phyloP scores from a whole-genome alignment of 2,797 vertebrate genomes.

The Spinibarbus caldwelli region DNA sequence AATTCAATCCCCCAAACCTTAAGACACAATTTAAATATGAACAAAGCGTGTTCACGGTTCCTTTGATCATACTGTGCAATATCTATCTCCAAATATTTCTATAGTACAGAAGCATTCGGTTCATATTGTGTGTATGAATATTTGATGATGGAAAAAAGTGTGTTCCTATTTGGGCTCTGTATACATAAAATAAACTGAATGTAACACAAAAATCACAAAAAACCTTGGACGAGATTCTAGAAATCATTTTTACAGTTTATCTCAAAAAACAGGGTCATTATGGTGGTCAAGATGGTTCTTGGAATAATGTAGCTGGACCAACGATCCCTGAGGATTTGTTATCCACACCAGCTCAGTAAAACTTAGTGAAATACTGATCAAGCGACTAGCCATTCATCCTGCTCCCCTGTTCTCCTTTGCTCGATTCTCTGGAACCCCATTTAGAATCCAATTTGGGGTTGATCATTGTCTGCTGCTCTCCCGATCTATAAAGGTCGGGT shows the following conservation, averaged over 20 bases:
- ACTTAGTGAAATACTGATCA: slow-evolving; percentile 34
- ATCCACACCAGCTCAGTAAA: not conserved
- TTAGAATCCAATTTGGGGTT: slow-evolving; percentile 57
- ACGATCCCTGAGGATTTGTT: too few species aligned
- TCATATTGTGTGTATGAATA: not conserved
- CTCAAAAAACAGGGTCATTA: not conserved
- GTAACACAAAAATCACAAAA: not conserved
- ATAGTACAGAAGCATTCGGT: not conserved
- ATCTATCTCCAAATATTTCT: not conserved
- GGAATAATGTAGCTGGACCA: not conserved
- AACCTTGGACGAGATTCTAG: not conserved
- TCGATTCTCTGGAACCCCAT: slow-evolving; percentile 44
- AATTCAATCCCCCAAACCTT: slow-evolving; percentile 3
- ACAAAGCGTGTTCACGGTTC: not conserved
- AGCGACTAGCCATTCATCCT: not conserved
- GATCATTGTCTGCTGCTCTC: slow-evolving; percentile 14
- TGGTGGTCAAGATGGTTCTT: not conserved
- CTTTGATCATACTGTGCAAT: slow-evolving; percentile 16
- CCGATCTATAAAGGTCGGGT: slow-evolving; percentile 25
- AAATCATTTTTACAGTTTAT: not conserved
- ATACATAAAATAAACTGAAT: not conserved
- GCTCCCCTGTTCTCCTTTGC: too few species aligned
- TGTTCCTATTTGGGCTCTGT: not conserved
- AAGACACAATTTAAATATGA: slow-evolving; percentile 26
- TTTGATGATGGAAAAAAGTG: not conserved